Conservation (phyloP, 2,888 invertebrate genomes). For the Agrochola lychnidis region DNA sequence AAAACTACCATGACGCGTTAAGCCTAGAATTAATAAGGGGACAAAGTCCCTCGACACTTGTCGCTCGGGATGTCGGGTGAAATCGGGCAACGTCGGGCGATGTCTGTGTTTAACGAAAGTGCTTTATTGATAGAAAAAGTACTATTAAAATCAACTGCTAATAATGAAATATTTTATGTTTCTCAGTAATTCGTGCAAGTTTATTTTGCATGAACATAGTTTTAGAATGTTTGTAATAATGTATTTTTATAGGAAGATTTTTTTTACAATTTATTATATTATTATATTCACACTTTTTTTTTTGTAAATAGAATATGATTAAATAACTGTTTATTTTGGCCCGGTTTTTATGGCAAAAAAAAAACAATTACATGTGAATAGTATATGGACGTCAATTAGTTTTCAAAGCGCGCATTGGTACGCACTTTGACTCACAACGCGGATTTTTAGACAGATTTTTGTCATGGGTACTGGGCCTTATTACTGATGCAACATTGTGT, state of each 20-base stretch:
- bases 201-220: slow-evolving; percentile 52
- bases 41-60: background rate
- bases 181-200: background rate
- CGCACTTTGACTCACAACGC: background rate
- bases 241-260: slow-evolving; percentile 18
- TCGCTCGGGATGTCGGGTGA: background rate
- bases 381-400: background rate
- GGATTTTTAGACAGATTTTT: background rate
- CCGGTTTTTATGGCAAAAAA: background rate
- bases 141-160: slow-evolving; percentile 15
- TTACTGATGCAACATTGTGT: background rate
- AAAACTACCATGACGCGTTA: too few species aligned
- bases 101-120: too few species aligned
- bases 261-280: slow-evolving; percentile 11
- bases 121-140: background rate
- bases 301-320: slow-evolving; percentile 47
- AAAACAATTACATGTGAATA: too few species aligned
- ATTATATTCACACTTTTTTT: background rate
- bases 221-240: slow-evolving; percentile 5
- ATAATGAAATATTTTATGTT: slow-evolving; percentile 4
- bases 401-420: background rate
- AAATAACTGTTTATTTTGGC: background rate
- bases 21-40: background rate
- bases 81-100: background rate
- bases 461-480: background rate